A percentile compares a stretch with the other conserved stretches of the same genome.
These are phyloP conservation scores for Syngnathus rostellatus DNA, from an alignment of 2,797 vertebrate species.

Conservation along the genomic window DNA sequence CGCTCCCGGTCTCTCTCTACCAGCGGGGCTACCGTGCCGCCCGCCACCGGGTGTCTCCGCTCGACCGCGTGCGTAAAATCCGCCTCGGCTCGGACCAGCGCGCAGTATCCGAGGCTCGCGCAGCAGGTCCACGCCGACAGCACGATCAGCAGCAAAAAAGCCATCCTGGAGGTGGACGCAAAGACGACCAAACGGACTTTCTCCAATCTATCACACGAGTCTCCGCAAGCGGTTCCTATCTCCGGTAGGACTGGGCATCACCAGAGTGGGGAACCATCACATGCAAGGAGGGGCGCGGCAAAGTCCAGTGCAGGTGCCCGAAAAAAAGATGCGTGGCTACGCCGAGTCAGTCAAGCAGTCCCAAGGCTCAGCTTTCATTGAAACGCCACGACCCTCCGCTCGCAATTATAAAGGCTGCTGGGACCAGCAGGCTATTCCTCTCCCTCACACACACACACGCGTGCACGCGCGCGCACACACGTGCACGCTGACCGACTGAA, in stretches of 20 bases:
- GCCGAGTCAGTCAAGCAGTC: conserved; percentile 39
- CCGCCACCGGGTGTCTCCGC: conserved; percentile 18
- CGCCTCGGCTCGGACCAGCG: conserved; percentile 51
- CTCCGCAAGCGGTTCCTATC: conserved; percentile 35
- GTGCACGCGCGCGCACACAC: conserved; percentile 10
- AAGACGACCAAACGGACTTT: not conserved
- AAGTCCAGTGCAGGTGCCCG: not conserved
- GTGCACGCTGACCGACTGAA: conserved; percentile 6
- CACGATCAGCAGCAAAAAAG: conserved; percentile 71
- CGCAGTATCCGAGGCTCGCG: conserved; percentile 64
- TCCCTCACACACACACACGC: conserved; percentile 21
- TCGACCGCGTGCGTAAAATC: conserved; percentile 44
- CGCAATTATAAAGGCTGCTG: conserved; percentile 64
- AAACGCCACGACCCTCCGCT: conserved; percentile 65
- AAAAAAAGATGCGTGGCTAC: not conserved
- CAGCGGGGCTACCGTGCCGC: not conserved
- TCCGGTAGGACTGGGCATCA: conserved; percentile 53
- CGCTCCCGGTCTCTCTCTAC: conserved; percentile 26
- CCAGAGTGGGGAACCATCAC: conserved; percentile 44
- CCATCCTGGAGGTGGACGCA: conserved; percentile 63
- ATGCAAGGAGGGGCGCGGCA: not conserved
- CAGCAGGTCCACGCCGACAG: conserved; percentile 72
- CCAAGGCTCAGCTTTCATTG: conserved; percentile 62
- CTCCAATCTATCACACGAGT: conserved; percentile 5
- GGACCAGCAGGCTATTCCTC: conserved; percentile 66